These are phyloP conservation scores for Cepaea hortensis DNA, from an alignment of 2,888 invertebrate genomes.

Conservation along the genomic window DNA sequence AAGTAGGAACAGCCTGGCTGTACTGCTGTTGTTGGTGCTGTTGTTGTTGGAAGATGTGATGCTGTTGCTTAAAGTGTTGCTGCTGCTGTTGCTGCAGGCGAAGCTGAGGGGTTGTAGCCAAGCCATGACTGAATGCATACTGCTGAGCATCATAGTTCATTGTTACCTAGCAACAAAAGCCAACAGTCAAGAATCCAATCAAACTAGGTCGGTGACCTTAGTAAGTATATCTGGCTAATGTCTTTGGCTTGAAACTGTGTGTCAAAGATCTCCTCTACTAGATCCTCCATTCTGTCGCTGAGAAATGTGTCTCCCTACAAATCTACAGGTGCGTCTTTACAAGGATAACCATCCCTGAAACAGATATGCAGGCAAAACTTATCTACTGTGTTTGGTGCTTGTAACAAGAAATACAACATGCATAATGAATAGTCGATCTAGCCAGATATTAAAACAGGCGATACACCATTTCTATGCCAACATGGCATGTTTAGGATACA, in stretches of 20 bases:
- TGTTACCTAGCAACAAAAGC: conserved; percentile 38
- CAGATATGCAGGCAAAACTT: neutral
- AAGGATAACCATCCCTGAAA: conserved; percentile 11
- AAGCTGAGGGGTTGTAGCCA: conserved; percentile 52
- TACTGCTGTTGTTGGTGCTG: conserved; percentile 47
- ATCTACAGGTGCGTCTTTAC: neutral
- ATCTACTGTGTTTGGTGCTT: neutral
- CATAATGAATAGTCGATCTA: too few relatives aligned
- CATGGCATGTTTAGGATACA: too few relatives aligned
- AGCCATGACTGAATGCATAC: conserved; percentile 52
- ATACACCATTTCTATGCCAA: too few relatives aligned
- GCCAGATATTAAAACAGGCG: too few relatives aligned
- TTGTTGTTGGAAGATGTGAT: conserved; percentile 42
- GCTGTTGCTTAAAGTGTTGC: conserved; percentile 52
- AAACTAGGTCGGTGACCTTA: conserved; percentile 32
- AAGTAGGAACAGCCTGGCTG: conserved; percentile 41
- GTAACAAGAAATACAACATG: neutral
- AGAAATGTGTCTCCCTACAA: neutral
- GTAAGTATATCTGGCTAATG: conserved; percentile 9
- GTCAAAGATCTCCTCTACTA: conserved; percentile 3
- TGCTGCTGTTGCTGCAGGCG: conserved; percentile 49
- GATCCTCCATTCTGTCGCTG: conserved; percentile 15
- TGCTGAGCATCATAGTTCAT: conserved; percentile 56
- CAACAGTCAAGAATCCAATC: neutral
- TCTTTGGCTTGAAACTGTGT: neutral